A percentile compares a stretch with the other conserved stretches of the same genome.
phyloP scores from a whole-genome alignment of 1,140 invertebrate species.

The Heliconius hermathena region DNA sequence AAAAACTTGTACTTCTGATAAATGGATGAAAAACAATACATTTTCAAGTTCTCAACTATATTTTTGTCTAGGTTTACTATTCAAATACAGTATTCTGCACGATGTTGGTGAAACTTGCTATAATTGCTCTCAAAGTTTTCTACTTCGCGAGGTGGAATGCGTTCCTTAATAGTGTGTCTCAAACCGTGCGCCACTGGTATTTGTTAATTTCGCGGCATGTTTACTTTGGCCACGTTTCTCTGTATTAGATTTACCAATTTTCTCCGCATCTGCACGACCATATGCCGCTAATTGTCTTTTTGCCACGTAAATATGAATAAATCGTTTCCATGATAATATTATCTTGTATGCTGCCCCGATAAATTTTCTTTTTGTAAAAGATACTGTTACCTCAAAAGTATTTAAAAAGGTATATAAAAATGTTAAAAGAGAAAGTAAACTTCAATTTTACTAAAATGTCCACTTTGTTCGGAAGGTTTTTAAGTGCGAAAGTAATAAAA shows the following conservation, averaged over 20 bases:
- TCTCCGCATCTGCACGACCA: slow-evolving; percentile 40
- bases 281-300: slow-evolving; percentile 36
- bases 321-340: slow-evolving; percentile 27
- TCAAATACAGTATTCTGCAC: slow-evolving; percentile 25
- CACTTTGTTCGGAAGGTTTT: slow-evolving; percentile 12
- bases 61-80: slow-evolving; percentile 32
- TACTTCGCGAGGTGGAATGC: slow-evolving; percentile 36
- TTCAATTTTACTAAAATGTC: slow-evolving; percentile 16
- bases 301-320: slow-evolving; percentile 20
- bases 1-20: neutral
- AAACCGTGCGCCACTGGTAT: slow-evolving; percentile 45
- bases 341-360: neutral
- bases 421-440: neutral
- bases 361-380: neutral
- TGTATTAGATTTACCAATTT: slow-evolving; percentile 60
- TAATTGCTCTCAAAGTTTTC: slow-evolving; percentile 39
- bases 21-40: neutral
- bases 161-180: slow-evolving; percentile 40
- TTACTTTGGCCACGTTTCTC: slow-evolving; percentile 51
- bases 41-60: neutral
- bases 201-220: slow-evolving; percentile 59
- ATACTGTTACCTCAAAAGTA: neutral
- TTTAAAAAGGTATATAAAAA: neutral
- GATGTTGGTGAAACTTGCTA: slow-evolving; percentile 32
- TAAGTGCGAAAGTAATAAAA: slow-evolving; percentile 23